These are phyloP conservation scores for Nephila pilipes DNA, from an alignment of 1,140 invertebrate genomes.

Conservation along the genomic window DNA sequence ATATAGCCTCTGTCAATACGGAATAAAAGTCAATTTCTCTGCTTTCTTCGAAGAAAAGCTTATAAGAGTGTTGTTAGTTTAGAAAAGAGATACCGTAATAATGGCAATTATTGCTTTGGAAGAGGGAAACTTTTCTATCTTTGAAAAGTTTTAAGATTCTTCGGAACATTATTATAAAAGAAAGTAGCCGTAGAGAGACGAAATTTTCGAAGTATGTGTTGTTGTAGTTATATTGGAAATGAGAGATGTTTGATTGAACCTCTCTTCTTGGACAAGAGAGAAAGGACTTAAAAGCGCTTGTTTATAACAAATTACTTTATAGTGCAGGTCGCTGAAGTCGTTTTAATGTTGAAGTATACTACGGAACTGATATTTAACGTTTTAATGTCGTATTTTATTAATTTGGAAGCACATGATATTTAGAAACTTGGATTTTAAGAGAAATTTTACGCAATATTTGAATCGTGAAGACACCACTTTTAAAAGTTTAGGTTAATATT, in stretches of 20 bases:
- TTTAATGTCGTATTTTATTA: not conserved
- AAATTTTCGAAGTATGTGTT: not conserved
- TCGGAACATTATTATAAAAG: slow-evolving; percentile 18
- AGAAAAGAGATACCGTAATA: slow-evolving; percentile 35
- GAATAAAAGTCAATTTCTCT: slow-evolving; percentile 39
- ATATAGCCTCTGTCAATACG: slow-evolving; percentile 37
- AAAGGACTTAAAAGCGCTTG: not conserved
- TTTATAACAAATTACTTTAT: not conserved
- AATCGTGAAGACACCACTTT: not conserved
- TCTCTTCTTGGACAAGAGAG: not conserved
- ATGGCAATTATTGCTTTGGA: slow-evolving; percentile 34
- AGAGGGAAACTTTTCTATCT: not conserved
- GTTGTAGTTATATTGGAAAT: not conserved
- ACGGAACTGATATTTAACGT: not conserved
- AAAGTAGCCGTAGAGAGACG: not conserved
- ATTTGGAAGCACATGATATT: not conserved
- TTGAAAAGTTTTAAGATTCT: slow-evolving; percentile 28
- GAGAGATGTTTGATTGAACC: not conserved
- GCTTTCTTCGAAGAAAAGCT: slow-evolving; percentile 29
- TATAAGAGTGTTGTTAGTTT: slow-evolving; percentile 5
- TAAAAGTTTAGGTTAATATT: not conserved
- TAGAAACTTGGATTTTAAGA: too few relatives aligned
- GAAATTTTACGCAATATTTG: not conserved
- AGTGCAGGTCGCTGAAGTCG: not conserved
- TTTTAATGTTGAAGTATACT: not conserved